Evolutionary conservation across 2,797 vertebrate genomes (phyloP).

Genomic region (Pantherophis vulpinus): DNA sequence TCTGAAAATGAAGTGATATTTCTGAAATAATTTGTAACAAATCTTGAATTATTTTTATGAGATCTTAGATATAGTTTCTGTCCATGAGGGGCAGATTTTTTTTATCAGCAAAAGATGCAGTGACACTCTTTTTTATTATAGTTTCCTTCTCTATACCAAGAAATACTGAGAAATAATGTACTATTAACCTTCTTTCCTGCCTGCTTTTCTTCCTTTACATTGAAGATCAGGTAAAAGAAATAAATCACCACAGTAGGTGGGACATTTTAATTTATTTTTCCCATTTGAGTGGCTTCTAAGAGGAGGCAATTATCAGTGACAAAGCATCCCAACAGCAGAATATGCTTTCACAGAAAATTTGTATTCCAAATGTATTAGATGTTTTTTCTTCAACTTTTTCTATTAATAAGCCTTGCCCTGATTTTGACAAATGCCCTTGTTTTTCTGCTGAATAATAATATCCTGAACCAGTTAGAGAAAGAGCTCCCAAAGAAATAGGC

Average conservation of each 20-base stretch:
- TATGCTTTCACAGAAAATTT: not conserved
- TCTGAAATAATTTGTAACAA: not conserved
- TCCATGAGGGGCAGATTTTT: not conserved
- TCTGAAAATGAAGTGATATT: not conserved
- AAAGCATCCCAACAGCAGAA: not conserved
- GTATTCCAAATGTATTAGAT: not conserved
- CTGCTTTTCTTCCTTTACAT: not conserved
- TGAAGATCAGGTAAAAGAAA: not conserved
- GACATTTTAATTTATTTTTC: not conserved
- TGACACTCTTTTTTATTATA: not conserved
- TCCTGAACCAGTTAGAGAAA: slow-evolving; percentile 2
- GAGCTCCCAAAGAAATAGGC: not conserved
- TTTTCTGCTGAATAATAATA: slow-evolving; percentile 17
- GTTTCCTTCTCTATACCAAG: not conserved
- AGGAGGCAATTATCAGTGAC: not conserved
- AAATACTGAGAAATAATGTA: not conserved
- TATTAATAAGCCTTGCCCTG: not conserved
- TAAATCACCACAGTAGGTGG: not conserved
- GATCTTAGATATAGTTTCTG: not conserved
- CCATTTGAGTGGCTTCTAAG: not conserved
- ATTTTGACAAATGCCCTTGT: slow-evolving; percentile 5
- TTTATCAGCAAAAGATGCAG: not conserved
- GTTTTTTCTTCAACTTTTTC: not conserved
- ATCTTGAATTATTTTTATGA: not conserved
- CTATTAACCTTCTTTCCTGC: not conserved